Evolutionary conservation across 2,113 vertebrate genomes (phyloP).

Genomic region (Xiphophorus maculatus): DNA sequence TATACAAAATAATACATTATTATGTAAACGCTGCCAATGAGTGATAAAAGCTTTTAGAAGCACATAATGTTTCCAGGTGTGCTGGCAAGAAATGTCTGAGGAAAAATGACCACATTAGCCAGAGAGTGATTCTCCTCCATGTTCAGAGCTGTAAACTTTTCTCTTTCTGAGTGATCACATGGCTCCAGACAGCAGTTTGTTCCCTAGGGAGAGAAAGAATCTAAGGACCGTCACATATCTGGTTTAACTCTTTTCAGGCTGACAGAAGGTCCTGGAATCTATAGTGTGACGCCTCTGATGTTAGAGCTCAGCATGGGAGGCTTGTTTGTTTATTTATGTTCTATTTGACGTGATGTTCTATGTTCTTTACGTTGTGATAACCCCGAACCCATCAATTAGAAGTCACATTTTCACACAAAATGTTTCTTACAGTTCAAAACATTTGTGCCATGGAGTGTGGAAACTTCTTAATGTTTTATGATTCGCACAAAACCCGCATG

Average conservation of each 20-base stretch:
- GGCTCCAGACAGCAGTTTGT: neutral
- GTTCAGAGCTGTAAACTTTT: constrained; percentile 1
- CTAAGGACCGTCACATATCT: constrained; percentile 57
- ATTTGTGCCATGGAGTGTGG: neutral
- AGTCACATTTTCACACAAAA: no score
- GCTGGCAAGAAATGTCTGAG: neutral
- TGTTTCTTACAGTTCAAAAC: no score
- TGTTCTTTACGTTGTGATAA: neutral
- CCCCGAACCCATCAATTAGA: no score
- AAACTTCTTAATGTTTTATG: no score
- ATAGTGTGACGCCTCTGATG: constrained; percentile 6
- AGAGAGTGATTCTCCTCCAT: neutral
- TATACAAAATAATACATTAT: neutral
- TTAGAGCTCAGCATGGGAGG: neutral
- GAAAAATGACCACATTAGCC: neutral
- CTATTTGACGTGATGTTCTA: neutral
- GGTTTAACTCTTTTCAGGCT: constrained; percentile 38
- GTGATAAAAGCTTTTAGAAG: neutral
- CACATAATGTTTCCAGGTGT: neutral
- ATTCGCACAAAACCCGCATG: no score
- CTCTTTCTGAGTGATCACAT: neutral
- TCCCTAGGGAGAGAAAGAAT: constrained; percentile 37
- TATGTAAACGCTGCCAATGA: neutral
- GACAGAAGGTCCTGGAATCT: constrained; percentile 31
- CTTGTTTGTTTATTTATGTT: neutral